Conservation (phyloP, 2,797 vertebrate species). For the Periophthalmus magnuspinnatus region DNA sequence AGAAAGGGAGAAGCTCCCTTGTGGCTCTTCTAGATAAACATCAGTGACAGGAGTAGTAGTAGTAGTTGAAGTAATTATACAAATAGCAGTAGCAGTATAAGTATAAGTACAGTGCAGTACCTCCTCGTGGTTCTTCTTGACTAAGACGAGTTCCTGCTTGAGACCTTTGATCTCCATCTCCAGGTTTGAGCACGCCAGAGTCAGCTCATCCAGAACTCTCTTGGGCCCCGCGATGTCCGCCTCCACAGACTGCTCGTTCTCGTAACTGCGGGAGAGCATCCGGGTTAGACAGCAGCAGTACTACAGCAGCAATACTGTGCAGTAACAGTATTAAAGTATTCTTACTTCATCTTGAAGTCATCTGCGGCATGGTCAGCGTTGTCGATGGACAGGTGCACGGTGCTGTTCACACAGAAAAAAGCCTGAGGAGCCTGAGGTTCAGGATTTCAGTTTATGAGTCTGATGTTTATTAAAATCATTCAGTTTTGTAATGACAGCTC, state of each 20-base stretch:
- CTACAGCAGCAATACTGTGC: too few relatives aligned
- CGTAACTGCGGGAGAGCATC: slow-evolving; percentile 56
- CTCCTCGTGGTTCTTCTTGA: slow-evolving; percentile 75
- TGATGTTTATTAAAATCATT: too few relatives aligned
- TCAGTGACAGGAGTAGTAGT: too few relatives aligned
- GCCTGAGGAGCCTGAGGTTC: too few relatives aligned
- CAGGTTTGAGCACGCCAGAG: slow-evolving; percentile 55
- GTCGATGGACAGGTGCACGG: slow-evolving; percentile 75
- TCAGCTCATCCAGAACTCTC: slow-evolving; percentile 67
- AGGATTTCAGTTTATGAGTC: too few relatives aligned
- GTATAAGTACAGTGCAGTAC: slow-evolving; percentile 27
- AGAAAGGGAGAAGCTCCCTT: too few relatives aligned
- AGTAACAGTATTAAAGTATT: neutral
- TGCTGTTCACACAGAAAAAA: slow-evolving; percentile 56
- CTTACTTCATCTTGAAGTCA: slow-evolving; percentile 66
- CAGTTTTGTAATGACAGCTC: too few relatives aligned
- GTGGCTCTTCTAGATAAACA: too few relatives aligned
- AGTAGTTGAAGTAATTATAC: too few relatives aligned
- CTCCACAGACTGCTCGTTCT: slow-evolving; percentile 70
- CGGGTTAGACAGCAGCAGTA: too few relatives aligned
- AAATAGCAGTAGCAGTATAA: too few relatives aligned
- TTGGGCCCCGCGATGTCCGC: slow-evolving; percentile 58
- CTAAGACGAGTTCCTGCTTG: slow-evolving; percentile 69
- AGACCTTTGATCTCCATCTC: slow-evolving; percentile 67
- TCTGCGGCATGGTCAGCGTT: slow-evolving; percentile 78